A percentile compares a stretch with the other conserved stretches of the same genome.
These are phyloP conservation scores for Trachemys scripta DNA, from an alignment of 2,113 vertebrate species.

Conservation along the genomic window DNA sequence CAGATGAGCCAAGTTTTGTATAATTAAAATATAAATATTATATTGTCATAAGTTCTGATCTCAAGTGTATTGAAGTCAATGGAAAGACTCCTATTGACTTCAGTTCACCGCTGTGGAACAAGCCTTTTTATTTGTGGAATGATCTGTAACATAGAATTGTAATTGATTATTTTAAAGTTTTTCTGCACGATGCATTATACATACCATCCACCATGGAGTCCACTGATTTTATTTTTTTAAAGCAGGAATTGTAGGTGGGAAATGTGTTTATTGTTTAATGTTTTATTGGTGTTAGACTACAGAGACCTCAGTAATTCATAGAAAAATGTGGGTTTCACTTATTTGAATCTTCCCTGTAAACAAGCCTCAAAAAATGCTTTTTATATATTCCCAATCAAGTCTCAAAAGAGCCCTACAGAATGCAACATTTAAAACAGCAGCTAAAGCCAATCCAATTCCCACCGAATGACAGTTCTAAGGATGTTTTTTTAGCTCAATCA, in stretches of 20 bases:
- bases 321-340: not conserved
- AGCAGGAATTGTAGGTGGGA: not conserved
- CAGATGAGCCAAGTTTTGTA: not conserved
- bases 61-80: not conserved
- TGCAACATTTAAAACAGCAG: not conserved
- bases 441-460: not conserved
- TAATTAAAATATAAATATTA: not conserved
- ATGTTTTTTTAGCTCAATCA: not conserved
- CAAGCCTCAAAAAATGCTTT: not conserved
- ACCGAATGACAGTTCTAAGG: not conserved
- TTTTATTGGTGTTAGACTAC: accelerated
- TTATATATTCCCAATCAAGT: not conserved
- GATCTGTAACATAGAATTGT: not conserved
- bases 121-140: not conserved
- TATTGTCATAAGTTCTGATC: not conserved
- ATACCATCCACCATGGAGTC: not conserved
- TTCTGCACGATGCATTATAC: not conserved
- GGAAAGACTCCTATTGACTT: not conserved
- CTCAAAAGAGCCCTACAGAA: accelerated
- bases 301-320: not conserved
- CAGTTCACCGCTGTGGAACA: not conserved
- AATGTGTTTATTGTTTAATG: not conserved
- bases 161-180: not conserved
- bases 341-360: not conserved
- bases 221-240: not conserved